A percentile compares a stretch with the other conserved stretches of the same genome.
These are phyloP conservation scores for Capitulum mitella DNA, from an alignment of 2,888 invertebrate genomes.

Conservation along the genomic window DNA sequence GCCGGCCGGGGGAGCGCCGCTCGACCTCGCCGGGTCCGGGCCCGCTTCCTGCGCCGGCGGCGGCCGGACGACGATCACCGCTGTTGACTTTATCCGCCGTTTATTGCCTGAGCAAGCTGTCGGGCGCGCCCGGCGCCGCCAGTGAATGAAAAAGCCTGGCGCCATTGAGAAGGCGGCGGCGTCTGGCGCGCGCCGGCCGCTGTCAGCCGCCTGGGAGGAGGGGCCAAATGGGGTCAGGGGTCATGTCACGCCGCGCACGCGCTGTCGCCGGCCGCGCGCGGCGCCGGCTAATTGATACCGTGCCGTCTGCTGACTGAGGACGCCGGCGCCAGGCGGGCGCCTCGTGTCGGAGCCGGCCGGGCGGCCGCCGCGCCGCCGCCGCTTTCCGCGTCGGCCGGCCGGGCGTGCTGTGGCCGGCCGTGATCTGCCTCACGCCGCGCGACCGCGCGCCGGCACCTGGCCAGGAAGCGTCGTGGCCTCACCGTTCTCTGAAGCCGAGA, in stretches of 20 bases:
- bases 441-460: too few relatives aligned
- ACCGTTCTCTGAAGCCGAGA: too few relatives aligned
- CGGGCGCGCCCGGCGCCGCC: not conserved
- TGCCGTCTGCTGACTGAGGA: not conserved
- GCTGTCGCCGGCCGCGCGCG: constrained; percentile 11
- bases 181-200: constrained; percentile 15
- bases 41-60: too few relatives aligned
- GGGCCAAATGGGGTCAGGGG: constrained; percentile 5
- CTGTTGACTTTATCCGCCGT: not conserved
- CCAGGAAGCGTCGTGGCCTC: too few relatives aligned
- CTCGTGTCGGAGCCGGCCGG: not conserved
- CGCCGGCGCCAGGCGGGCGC: not conserved
- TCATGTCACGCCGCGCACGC: constrained; percentile 11
- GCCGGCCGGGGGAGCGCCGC: too few relatives aligned
- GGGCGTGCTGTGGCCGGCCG: too few relatives aligned
- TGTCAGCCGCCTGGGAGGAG: constrained; percentile 16
- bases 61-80: too few relatives aligned
- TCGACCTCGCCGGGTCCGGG: too few relatives aligned
- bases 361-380: not conserved
- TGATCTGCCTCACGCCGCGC: too few relatives aligned
- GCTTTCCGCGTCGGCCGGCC: not conserved
- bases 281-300: constrained; percentile 9
- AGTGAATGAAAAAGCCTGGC: constrained; percentile 23
- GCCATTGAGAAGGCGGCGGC: constrained; percentile 11
- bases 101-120: constrained; percentile 12